Percentiles rank a stretch among this genome's conserved stretches.
Conservation (phyloP, 2,888 invertebrate species). For the Andrena chrysosceles region DNA sequence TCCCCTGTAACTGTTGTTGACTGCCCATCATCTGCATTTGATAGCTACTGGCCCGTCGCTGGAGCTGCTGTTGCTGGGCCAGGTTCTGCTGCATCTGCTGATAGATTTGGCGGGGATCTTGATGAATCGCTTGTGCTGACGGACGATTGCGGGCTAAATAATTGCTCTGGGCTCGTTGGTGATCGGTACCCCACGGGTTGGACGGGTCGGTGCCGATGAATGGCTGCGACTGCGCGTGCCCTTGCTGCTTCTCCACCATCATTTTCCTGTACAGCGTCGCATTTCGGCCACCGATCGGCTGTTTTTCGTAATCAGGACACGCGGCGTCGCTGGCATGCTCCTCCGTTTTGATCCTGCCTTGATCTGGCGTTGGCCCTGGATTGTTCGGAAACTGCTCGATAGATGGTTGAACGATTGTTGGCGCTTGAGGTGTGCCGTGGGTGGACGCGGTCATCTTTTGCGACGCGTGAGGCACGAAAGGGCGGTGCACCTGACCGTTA, state of each 20-base stretch:
- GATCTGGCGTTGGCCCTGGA: background rate
- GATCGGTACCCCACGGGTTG: background rate
- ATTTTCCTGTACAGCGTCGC: slow-evolving; percentile 35
- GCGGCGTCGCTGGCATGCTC: background rate
- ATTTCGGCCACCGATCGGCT: slow-evolving; percentile 67
- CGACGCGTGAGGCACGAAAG: slow-evolving; percentile 62
- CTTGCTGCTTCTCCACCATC: slow-evolving; percentile 26
- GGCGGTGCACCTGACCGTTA: slow-evolving; percentile 63
- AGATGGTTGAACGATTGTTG: background rate
- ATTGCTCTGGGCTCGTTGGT: background rate
- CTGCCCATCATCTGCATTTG: slow-evolving; percentile 39
- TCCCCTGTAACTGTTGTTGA: slow-evolving; percentile 12
- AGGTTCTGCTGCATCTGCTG: slow-evolving; percentile 59
- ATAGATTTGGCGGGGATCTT: slow-evolving; percentile 55
- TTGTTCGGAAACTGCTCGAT: background rate
- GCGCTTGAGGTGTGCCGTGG: background rate
- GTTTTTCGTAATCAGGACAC: slow-evolving; percentile 49
- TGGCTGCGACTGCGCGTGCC: background rate
- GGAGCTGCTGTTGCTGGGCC: slow-evolving; percentile 59
- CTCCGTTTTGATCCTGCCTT: background rate
- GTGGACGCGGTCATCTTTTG: background rate
- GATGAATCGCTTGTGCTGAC: background rate
- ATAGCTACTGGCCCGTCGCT: slow-evolving; percentile 51
- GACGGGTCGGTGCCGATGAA: background rate
- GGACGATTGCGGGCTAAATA: background rate